phyloP scores from a whole-genome alignment of 2,797 vertebrate species.

The Phrynocephalus guinanensis region DNA sequence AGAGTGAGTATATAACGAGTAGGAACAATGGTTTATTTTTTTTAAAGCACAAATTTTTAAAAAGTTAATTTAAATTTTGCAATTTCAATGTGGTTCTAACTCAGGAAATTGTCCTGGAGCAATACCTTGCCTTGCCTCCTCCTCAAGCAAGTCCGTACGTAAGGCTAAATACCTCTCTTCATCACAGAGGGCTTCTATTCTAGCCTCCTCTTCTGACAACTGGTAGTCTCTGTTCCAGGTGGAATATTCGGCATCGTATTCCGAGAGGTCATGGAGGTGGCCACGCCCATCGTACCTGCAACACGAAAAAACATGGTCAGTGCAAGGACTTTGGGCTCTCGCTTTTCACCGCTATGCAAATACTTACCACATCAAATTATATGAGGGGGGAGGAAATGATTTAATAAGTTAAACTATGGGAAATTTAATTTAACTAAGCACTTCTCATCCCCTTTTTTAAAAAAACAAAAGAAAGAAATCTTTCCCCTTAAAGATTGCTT shows the following conservation, averaged over 20 bases:
- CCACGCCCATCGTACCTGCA: conserved; percentile 99
- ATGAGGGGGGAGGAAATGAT: conserved; percentile 55
- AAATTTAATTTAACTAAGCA: conserved; percentile 74
- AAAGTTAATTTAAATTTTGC: conserved; percentile 28
- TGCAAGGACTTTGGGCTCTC: conserved; percentile 58
- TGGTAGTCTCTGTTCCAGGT: conserved; percentile 98
- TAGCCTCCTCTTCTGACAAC: conserved; percentile 96
- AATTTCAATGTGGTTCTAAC: conserved; percentile 67
- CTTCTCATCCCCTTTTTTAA: conserved; percentile 69
- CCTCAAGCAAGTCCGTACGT: conserved; percentile 98
- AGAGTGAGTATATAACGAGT: conserved; percentile 85
- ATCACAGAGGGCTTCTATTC: conserved; percentile 96
- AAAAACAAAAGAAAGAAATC: conserved; percentile 49
- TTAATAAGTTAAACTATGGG: conserved; percentile 67
- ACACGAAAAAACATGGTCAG: conserved; percentile 85
- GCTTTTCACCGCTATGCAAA: conserved; percentile 57
- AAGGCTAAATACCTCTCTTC: conserved; percentile 99
- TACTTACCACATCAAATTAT: conserved; percentile 78
- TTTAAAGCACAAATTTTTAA: background rate
- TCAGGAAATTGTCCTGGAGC: conserved; percentile 77
- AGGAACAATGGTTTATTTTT: conserved; percentile 74
- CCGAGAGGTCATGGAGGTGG: conserved; percentile 99
- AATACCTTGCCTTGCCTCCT: conserved; percentile 98
- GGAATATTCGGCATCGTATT: conserved; percentile 92
- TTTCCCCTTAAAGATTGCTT: conserved; percentile 64